phyloP scores from a whole-genome alignment of 2,888 invertebrate species.

The Gonocerus acuteangulatus region DNA sequence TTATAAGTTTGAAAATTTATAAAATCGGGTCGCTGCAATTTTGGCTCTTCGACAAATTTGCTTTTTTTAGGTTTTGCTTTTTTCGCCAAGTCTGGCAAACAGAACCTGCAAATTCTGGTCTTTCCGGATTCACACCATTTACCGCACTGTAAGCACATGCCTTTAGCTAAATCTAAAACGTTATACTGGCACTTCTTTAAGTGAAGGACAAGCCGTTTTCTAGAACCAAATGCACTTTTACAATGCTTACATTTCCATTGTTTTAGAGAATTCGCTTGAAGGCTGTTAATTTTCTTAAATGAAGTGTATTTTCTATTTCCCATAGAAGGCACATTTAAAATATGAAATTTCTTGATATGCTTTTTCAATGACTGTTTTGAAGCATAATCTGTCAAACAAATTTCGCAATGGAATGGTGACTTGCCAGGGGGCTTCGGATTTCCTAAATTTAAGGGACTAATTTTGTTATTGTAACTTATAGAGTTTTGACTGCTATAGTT shows the following conservation, averaged over 20 bases:
- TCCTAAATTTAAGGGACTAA: neutral
- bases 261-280: constrained; percentile 5
- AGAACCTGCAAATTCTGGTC: constrained; percentile 15
- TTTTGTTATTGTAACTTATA: neutral
- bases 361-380: constrained; percentile 25
- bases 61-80: neutral
- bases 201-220: constrained; percentile 10
- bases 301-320: neutral
- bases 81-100: neutral
- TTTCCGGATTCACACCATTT: constrained; percentile 21
- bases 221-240: neutral
- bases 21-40: too few relatives aligned
- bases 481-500: neutral
- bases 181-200: constrained; percentile 22
- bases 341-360: constrained; percentile 21
- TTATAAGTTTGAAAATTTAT: too few relatives aligned
- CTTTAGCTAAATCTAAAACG: neutral
- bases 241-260: constrained; percentile 20
- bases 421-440: neutral
- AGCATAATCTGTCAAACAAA: constrained; percentile 28
- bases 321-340: neutral
- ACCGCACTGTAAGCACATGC: constrained; percentile 18
- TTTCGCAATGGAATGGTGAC: neutral
- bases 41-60: too few relatives aligned
- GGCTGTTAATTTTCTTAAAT: neutral